Evolutionary conservation across 2,797 vertebrate species (phyloP).

Genomic region (Tangara arthus): DNA sequence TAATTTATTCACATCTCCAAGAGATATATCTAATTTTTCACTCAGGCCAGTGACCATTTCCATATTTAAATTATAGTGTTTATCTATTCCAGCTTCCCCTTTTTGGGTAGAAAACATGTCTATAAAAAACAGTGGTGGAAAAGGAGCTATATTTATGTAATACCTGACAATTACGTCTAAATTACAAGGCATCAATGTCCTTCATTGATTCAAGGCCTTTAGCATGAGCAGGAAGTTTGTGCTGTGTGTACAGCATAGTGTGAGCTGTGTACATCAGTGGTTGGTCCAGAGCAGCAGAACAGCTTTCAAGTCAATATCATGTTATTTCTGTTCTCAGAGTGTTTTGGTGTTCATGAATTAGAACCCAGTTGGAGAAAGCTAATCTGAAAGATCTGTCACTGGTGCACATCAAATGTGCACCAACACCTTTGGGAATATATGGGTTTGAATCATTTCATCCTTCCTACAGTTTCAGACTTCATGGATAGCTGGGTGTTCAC

Average conservation of each 20-base stretch:
- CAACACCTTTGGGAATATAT: background rate
- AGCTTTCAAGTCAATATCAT: background rate
- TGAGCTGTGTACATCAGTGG: background rate
- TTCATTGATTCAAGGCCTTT: background rate
- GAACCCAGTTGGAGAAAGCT: background rate
- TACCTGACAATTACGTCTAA: background rate
- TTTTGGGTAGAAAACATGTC: background rate
- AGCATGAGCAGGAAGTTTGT: background rate
- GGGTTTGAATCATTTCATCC: background rate
- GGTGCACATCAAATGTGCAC: background rate
- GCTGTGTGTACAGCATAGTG: background rate
- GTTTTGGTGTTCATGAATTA: background rate
- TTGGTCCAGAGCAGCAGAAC: background rate
- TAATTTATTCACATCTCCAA: background rate
- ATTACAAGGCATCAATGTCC: background rate
- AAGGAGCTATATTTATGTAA: background rate
- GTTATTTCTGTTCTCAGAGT: background rate
- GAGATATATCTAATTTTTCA: background rate
- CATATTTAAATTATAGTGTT: background rate
- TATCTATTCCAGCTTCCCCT: background rate
- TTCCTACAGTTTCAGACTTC: background rate
- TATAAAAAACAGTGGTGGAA: background rate
- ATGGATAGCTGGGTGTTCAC: background rate
- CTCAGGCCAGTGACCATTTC: background rate
- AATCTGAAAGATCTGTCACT: background rate